These are phyloP conservation scores for Schizotus pectinicornis DNA, from an alignment of 2,888 invertebrate genomes.

Conservation along the genomic window DNA sequence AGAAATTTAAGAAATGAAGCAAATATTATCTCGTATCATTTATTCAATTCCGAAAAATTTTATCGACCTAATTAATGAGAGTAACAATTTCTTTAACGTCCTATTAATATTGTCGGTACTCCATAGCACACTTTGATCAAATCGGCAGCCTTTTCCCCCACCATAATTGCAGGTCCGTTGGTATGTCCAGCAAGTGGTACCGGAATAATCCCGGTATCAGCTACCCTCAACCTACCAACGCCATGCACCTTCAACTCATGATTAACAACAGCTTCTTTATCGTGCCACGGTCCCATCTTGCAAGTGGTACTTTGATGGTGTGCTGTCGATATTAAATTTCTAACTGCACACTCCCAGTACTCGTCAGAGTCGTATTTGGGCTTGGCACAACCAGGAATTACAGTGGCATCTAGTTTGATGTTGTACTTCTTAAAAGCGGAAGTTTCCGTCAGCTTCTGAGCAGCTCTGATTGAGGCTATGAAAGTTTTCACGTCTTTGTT, in stretches of 20 bases:
- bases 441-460: constrained; percentile 60
- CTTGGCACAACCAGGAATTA: constrained; percentile 61
- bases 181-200: constrained; percentile 61
- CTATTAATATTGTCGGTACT: too few species aligned
- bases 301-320: constrained; percentile 64
- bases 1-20: too few species aligned
- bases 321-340: constrained; percentile 59
- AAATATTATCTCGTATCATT: too few species aligned
- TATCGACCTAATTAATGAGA: too few species aligned
- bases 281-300: constrained; percentile 63
- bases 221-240: constrained; percentile 60
- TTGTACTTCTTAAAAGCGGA: constrained; percentile 60
- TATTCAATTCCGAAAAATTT: too few species aligned
- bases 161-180: constrained; percentile 63
- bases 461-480: constrained; percentile 58
- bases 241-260: constrained; percentile 62
- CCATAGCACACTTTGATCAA: constrained; percentile 56
- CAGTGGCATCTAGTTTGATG: constrained; percentile 53
- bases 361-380: constrained; percentile 57
- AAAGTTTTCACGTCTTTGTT: constrained; percentile 56
- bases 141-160: constrained; percentile 65
- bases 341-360: constrained; percentile 63
- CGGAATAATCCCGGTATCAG: constrained; percentile 65
- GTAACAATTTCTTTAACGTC: too few species aligned
- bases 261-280: constrained; percentile 65